Conservation (phyloP, 2,797 vertebrate genomes). For the Danio jaintianensis region DNA sequence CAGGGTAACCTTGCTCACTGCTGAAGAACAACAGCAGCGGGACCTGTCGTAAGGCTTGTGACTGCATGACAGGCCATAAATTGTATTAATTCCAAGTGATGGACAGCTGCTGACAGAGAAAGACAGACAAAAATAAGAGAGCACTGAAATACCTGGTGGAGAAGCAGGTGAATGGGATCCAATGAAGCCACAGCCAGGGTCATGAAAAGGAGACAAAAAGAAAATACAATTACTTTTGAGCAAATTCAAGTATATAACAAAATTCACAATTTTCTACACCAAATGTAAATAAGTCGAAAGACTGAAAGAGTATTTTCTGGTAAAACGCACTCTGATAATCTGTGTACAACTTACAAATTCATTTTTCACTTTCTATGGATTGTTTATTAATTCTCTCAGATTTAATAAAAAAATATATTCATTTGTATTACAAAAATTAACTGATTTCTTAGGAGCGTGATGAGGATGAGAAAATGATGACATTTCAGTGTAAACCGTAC, state of each 20-base stretch:
- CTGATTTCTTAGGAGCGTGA: too few relatives aligned
- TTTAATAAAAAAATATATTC: too few relatives aligned
- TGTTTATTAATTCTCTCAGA: too few relatives aligned
- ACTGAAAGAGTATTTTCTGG: too few relatives aligned
- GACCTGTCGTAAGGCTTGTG: slow-evolving; percentile 30
- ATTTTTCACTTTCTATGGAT: too few relatives aligned
- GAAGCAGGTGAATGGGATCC: slow-evolving; percentile 42
- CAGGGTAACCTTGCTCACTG: background rate
- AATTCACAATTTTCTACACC: background rate
- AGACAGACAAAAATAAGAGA: slow-evolving; percentile 48
- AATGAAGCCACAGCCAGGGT: slow-evolving; percentile 22
- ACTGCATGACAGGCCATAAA: slow-evolving; percentile 12
- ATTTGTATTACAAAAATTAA: too few relatives aligned
- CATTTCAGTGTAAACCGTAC: too few relatives aligned
- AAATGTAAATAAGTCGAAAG: too few relatives aligned
- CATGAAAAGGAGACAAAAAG: slow-evolving; percentile 30
- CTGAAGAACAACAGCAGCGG: slow-evolving; percentile 29
- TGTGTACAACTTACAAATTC: too few relatives aligned
- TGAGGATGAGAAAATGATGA: too few relatives aligned
- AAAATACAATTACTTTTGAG: background rate
- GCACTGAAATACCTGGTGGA: slow-evolving; percentile 55
- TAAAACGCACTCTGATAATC: too few relatives aligned
- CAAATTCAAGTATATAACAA: background rate
- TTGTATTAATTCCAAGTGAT: slow-evolving; percentile 47
- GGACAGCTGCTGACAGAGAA: slow-evolving; percentile 52